Evolutionary conservation across 2,888 invertebrate species (phyloP).

Genomic region (Anodontia alba): DNA sequence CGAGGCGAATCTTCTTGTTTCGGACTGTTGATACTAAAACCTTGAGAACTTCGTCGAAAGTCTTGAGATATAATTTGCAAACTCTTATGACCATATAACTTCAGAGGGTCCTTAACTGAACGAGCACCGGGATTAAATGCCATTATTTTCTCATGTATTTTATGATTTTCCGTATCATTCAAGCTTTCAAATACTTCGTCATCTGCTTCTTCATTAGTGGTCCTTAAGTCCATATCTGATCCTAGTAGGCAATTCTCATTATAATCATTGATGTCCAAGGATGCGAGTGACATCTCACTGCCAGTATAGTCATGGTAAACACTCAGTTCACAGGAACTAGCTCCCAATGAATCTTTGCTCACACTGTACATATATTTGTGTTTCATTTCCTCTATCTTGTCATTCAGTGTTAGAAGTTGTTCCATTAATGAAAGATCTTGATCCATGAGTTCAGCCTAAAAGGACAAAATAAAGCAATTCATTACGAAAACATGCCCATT

Average conservation of each 20-base stretch:
- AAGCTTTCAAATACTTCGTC: background rate
- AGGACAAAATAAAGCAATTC: conserved; percentile 32
- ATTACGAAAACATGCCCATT: too few relatives aligned
- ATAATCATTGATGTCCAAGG: background rate
- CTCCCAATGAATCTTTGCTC: conserved; percentile 50
- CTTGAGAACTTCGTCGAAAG: too few relatives aligned
- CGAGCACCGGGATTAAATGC: too few relatives aligned
- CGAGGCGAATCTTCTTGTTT: too few relatives aligned
- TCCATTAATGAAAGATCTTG: conserved; percentile 81
- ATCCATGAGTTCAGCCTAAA: conserved; percentile 80
- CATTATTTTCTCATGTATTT: too few relatives aligned
- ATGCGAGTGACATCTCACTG: conserved; percentile 51
- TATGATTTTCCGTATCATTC: too few relatives aligned
- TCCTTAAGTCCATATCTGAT: background rate
- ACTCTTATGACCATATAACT: too few relatives aligned
- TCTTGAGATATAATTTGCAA: too few relatives aligned
- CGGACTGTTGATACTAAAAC: too few relatives aligned
- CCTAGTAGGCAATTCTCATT: background rate
- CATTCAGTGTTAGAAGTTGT: conserved; percentile 82
- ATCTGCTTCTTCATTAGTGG: too few relatives aligned
- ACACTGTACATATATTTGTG: conserved; percentile 34
- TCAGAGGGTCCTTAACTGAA: too few relatives aligned
- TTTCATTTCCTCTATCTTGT: conserved; percentile 81
- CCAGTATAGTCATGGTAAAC: conserved; percentile 35
- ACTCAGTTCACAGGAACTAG: conserved; percentile 54